Evolutionary conservation across 2,888 invertebrate genomes (phyloP).

Genomic region (Calephelis perditalis): DNA sequence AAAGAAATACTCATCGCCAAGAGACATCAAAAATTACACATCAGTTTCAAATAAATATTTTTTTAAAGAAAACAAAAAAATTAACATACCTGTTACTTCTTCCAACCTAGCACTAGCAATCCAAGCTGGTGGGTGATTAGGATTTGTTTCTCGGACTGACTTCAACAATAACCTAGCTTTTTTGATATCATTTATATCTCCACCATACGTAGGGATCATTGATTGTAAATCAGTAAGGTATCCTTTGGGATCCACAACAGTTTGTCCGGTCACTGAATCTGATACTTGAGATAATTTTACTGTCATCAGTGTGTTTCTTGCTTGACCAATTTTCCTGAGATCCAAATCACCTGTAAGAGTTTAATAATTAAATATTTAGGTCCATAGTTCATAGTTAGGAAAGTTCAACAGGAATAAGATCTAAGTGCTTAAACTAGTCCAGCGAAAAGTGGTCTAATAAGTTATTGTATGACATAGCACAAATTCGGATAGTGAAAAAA

Average conservation of each 20-base stretch:
- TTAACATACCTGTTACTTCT: conserved; percentile 94
- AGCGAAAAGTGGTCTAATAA: too few species aligned
- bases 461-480: too few species aligned
- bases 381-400: background rate
- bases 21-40: too few species aligned
- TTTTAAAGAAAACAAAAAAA: background rate
- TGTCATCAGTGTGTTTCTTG: conserved; percentile 98
- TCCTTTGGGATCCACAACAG: conserved; percentile 99
- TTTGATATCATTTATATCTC: conserved; percentile 98
- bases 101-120: conserved; percentile 98
- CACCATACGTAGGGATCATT: conserved; percentile 99
- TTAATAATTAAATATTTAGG: background rate
- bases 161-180: conserved; percentile 96
- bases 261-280: conserved; percentile 99
- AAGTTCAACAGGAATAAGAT: background rate
- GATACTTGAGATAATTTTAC: conserved; percentile 98
- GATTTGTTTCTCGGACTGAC: conserved; percentile 98
- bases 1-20: too few species aligned
- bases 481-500: too few species aligned
- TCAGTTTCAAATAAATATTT: too few species aligned
- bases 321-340: conserved; percentile 98
- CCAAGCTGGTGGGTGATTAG: conserved; percentile 99
- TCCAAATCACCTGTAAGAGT: conserved; percentile 87
- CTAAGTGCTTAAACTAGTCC: too few species aligned
- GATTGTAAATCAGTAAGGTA: conserved; percentile 99